Conservation (phyloP, 2,888 invertebrate species). For the Herminia tarsipennalis region DNA sequence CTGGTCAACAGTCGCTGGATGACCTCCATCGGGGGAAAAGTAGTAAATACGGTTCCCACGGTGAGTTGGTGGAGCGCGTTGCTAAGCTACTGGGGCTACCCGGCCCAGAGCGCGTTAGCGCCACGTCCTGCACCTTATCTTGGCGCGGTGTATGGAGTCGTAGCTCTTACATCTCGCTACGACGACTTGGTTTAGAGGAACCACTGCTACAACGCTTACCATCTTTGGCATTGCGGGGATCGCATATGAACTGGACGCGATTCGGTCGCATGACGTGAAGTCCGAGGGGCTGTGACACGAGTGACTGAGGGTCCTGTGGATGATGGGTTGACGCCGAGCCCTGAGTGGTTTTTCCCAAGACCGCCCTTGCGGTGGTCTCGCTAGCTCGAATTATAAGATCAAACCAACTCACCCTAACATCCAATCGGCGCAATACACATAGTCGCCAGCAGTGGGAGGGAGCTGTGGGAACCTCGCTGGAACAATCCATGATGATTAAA, state of each 20-base stretch:
- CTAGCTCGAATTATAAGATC: too few relatives aligned
- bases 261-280: conserved; percentile 59
- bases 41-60: conserved; percentile 36
- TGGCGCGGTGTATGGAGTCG: conserved; percentile 38
- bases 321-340: conserved; percentile 12
- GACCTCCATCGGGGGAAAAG: conserved; percentile 39
- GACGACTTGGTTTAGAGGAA: conserved; percentile 4
- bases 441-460: too few relatives aligned
- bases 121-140: conserved; percentile 34
- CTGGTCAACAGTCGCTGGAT: conserved; percentile 42
- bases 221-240: not conserved
- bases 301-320: not conserved
- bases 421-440: too few relatives aligned
- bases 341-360: too few relatives aligned
- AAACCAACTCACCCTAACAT: too few relatives aligned
- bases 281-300: not conserved
- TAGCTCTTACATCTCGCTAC: conserved; percentile 18
- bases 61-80: conserved; percentile 32
- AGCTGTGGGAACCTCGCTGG: too few relatives aligned
- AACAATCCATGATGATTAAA: too few relatives aligned
- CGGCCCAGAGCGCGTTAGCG: conserved; percentile 12
- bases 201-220: not conserved
- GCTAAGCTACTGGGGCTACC: conserved; percentile 35
- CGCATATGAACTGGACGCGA: conserved; percentile 41
- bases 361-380: too few relatives aligned